Base-by-base conservation (phyloP, 2,113 vertebrate species). In the Cyprinodon tularosa region DNA sequence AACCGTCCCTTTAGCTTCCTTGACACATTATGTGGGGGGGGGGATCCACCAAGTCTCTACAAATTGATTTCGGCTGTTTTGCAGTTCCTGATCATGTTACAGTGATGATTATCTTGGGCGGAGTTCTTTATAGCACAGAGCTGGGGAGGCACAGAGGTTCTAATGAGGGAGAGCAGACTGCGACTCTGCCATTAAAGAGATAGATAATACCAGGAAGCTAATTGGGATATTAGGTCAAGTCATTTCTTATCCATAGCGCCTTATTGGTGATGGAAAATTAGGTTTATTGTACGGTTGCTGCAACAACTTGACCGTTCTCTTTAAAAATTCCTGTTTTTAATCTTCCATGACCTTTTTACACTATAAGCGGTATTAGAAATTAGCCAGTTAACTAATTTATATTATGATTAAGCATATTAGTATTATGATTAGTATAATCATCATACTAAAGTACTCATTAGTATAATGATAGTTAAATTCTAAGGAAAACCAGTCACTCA, bases 191-290 rank as follows among this genome's bases (percentile, higher is more conserved):
- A 48, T 37, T 48, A 66, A 38, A 37, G 66, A 37, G 12, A 68
- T 11, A 38, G 42, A 29, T 20, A 29, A 20, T 37, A 39, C 37
- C 14, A 1, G 47, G 64, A 2, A 69, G 76, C 53, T n/a, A 57
- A 57, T 57, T 75, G 80, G 65, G 71, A 69, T 45, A 72, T 77
- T 66, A 61, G n/a, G 77, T 73, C 48, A 69, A 63, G 40, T 40
- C 7, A 17, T 72, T 39, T 64, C 22, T 29, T 22, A 64, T 22
- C 20, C n/a, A 67, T 38, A 71, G 38, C 17, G 0, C 0, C 38
- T 45, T 8, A 66, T 8, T 0, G 22, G 12, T 57, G 14, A 66
- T 10, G 8, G 14, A 59, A 39, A 61, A 39, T 48, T 1, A 36
- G 17, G 15, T 11, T 70, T 12, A 48, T 5, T 59, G 2, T 3